Evolutionary conservation across 1,140 invertebrate species (phyloP).

Genomic region (Lordiphosa clarofinis): DNA sequence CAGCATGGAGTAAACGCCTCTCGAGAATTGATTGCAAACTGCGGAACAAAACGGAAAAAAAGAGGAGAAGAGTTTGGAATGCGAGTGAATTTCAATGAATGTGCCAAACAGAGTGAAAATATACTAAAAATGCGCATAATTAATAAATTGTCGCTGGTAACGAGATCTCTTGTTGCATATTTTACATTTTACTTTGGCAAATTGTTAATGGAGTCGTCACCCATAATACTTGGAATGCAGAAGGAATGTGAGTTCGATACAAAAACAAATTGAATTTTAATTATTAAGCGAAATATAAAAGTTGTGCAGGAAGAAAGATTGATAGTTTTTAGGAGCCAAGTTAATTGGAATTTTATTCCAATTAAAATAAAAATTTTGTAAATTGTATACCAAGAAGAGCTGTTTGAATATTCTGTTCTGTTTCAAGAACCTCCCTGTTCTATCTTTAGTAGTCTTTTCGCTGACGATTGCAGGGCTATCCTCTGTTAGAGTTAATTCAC

Average conservation of each 20-base stretch:
- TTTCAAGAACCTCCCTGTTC: no score
- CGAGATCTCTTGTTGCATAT: background rate
- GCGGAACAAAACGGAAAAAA: constrained; percentile 66
- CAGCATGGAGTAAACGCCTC: constrained; percentile 94
- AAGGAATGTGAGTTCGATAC: constrained; percentile 5
- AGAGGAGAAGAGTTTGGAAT: background rate
- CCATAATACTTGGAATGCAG: background rate
- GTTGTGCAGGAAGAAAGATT: no score
- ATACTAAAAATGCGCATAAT: constrained; percentile 39
- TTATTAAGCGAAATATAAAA: background rate
- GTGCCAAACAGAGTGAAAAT: constrained; percentile 15
- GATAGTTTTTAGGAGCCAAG: no score
- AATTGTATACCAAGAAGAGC: no score
- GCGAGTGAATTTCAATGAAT: constrained; percentile 7
- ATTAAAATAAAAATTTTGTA: no score
- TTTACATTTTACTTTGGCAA: constrained; percentile 1
- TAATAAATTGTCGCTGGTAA: constrained; percentile 15
- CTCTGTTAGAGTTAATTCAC: no score
- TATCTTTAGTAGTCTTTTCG: no score
- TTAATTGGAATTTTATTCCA: no score
- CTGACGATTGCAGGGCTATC: no score
- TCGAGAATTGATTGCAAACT: constrained; percentile 95
- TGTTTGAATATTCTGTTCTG: no score
- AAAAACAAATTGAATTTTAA: constrained; percentile 2
- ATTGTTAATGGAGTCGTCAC: background rate